Percentiles rank a stretch among this genome's conserved stretches.
Evolutionary conservation across 2,113 vertebrate genomes (phyloP).

Genomic region (Albula glossodonta): DNA sequence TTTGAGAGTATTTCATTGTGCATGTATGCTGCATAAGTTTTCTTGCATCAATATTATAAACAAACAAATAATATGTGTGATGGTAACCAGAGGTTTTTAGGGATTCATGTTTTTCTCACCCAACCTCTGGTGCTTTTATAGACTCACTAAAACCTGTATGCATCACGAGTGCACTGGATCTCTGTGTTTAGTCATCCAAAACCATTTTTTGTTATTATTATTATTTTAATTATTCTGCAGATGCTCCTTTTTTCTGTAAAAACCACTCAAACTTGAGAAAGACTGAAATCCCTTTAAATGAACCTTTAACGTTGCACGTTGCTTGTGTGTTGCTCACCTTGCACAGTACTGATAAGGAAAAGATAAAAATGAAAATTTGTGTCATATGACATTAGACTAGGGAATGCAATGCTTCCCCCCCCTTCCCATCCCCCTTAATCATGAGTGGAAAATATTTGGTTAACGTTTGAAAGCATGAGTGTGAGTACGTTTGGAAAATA

Average conservation of each 20-base stretch:
- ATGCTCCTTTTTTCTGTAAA: neutral
- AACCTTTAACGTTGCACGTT: constrained; percentile 17
- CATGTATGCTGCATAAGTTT: constrained; percentile 2
- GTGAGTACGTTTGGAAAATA: constrained; percentile 29
- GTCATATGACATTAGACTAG: neutral
- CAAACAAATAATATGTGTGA: neutral
- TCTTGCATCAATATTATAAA: neutral
- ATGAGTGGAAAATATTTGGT: constrained; percentile 14
- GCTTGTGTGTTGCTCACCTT: constrained; percentile 12
- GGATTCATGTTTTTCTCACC: neutral
- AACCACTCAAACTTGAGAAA: constrained; percentile 16
- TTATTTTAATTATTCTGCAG: too few relatives aligned
- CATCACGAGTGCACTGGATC: neutral
- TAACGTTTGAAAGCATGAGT: neutral
- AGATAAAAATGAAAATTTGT: neutral
- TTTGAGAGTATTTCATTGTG: constrained; percentile 5
- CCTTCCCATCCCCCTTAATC: neutral
- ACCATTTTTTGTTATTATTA: too few relatives aligned
- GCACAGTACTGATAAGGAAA: constrained; percentile 21
- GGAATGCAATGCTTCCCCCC: neutral
- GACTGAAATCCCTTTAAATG: constrained; percentile 30
- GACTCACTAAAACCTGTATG: neutral
- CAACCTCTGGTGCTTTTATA: neutral
- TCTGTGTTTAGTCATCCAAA: neutral
- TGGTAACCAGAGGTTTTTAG: neutral